Base-by-base conservation (phyloP, 2,888 invertebrate genomes). In the Arctia plantaginis region DNA sequence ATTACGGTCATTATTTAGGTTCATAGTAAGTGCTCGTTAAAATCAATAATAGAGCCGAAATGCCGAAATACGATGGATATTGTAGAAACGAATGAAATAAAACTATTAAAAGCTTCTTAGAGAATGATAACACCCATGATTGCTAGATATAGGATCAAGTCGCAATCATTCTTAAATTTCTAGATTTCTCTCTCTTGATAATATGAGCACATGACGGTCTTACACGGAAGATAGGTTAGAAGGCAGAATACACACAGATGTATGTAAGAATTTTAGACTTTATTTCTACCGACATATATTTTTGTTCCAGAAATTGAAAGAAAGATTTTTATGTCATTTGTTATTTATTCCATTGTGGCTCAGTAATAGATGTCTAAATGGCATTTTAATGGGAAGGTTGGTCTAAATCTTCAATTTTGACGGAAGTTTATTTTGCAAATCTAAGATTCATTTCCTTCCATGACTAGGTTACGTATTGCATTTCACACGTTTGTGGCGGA, bases 351-450 rank as follows among this genome's bases (percentile, higher is more conserved):
- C n/a, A n/a, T n/a, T n/a, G n/a, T n/a, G n/a, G n/a, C n/a, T n/a
- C n/a, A n/a, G n/a, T n/a, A n/a, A n/a, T n/a, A n/a, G n/a, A n/a
- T n/a, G n/a, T n/a, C n/a, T n/a, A n/a, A n/a, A n/a, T n/a, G n/a
- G n/a, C n/a, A n/a, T n/a, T n/a, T n/a, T n/a, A 69, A 69, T 55
- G 35, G 67, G 39, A 51, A 30, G 35, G 55, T 68, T 74, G 73
- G 67, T 65, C 71, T 64, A 75, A 66, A 74, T 74, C 10, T 8
- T 35, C 35, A 66, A 55, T 33, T 72, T 59, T 35, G n/a, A 72
- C 83, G 73, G 76, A 78, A 80, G 76, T 85, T 78, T 85, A 75
- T 72, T 62, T 41, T 65, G 44, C 20, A 59, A 71, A 74, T 77
- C 44, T 75, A 65, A 35, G 47, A 23, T 47, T 39, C 39, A 66